phyloP scores from a whole-genome alignment of 2,113 vertebrate genomes.

The Etheostoma spectabile region DNA sequence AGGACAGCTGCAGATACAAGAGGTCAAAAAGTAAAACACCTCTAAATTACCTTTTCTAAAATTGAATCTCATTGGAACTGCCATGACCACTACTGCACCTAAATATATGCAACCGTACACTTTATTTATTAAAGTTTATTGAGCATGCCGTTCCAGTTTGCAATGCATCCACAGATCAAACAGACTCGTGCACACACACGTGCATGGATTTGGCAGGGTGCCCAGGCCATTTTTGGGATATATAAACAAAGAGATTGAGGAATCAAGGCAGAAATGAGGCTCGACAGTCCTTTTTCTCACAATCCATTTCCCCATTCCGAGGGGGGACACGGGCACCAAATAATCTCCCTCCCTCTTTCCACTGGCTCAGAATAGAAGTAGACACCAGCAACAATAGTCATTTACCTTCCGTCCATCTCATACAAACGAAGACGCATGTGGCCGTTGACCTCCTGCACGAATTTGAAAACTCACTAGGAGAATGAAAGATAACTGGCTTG shows the following conservation, averaged over 20 bases:
- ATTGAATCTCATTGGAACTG: slow-evolving; percentile 43
- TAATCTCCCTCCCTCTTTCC: slow-evolving; percentile 61
- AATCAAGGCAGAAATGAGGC: slow-evolving; percentile 68
- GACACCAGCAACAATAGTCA: slow-evolving; percentile 70
- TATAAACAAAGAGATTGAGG: slow-evolving; percentile 72
- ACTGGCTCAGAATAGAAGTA: slow-evolving; percentile 51
- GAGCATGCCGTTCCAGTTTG: slow-evolving; percentile 47
- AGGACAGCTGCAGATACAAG: slow-evolving; percentile 12
- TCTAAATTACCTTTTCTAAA: slow-evolving; percentile 12
- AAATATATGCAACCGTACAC: slow-evolving; percentile 19
- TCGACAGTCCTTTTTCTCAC: slow-evolving; percentile 64
- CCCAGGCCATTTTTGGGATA: slow-evolving; percentile 47
- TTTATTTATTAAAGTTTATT: slow-evolving; percentile 67
- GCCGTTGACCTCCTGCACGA: slow-evolving; percentile 25
- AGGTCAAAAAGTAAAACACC: slow-evolving; percentile 16
- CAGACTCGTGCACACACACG: slow-evolving; percentile 17
- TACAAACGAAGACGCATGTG: slow-evolving; percentile 40
- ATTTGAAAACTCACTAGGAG: slow-evolving; percentile 31
- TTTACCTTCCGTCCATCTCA: slow-evolving; percentile 62
- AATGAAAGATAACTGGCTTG: slow-evolving; percentile 24
- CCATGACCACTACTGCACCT: slow-evolving; percentile 36
- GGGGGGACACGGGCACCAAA: slow-evolving; percentile 35
- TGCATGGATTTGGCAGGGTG: slow-evolving; percentile 51
- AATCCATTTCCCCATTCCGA: slow-evolving; percentile 67
- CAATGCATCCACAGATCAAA: slow-evolving; percentile 45